A percentile compares a stretch with the other conserved stretches of the same genome.
These are phyloP conservation scores for Dendrolimus kikuchii DNA, from an alignment of 1,140 invertebrate genomes.

Conservation along the genomic window DNA sequence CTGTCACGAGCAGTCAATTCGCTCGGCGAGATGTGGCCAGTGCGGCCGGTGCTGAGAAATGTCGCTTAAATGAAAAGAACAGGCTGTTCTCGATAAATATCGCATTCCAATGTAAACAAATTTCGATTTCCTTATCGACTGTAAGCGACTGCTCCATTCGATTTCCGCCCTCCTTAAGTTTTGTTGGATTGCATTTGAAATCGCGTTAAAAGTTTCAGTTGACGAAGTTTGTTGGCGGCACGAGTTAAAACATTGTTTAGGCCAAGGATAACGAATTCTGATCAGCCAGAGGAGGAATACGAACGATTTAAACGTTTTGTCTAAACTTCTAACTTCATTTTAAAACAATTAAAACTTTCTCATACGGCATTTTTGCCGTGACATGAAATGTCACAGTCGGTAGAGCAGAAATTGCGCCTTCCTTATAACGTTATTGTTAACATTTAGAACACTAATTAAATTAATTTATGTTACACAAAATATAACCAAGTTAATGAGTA, in stretches of 20 bases:
- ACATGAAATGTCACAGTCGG: no score
- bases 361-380: no score
- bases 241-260: slow-evolving; percentile 33
- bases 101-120: slow-evolving; percentile 48
- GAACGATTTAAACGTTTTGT: slow-evolving; percentile 13
- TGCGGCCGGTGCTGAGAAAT: slow-evolving; percentile 26
- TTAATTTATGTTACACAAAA: neutral
- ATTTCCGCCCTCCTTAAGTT: slow-evolving; percentile 35
- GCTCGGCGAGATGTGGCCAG: slow-evolving; percentile 32
- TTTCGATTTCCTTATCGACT: slow-evolving; percentile 41
- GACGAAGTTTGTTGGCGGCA: slow-evolving; percentile 25
- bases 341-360: slow-evolving; percentile 7
- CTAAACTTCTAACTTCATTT: slow-evolving; percentile 2
- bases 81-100: slow-evolving; percentile 15
- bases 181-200: slow-evolving; percentile 43
- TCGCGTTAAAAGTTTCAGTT: slow-evolving; percentile 49
- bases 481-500: slow-evolving; percentile 4
- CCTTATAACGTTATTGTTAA: no score
- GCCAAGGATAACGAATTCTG: slow-evolving; percentile 24
- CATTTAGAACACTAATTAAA: no score
- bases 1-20: slow-evolving; percentile 60
- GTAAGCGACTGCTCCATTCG: slow-evolving; percentile 24
- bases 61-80: no score
- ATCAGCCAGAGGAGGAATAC: slow-evolving; percentile 14
- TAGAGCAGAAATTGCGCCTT: no score